These are phyloP conservation scores for Philonicus albiceps DNA, from an alignment of 2,888 invertebrate species.

Conservation along the genomic window DNA sequence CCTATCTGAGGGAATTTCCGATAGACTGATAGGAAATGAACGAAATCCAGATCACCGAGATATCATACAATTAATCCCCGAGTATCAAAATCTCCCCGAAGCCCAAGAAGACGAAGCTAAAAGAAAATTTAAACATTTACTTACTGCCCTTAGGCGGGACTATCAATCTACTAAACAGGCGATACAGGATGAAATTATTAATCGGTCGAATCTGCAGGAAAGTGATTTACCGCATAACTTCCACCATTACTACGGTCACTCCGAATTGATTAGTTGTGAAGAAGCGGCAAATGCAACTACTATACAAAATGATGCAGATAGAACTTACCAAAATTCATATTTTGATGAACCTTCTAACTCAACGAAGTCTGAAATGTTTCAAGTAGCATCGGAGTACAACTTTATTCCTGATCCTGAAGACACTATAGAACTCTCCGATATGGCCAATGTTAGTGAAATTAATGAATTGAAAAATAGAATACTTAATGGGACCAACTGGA, in stretches of 20 bases:
- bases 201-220: slow-evolving; percentile 48
- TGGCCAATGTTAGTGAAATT: slow-evolving; percentile 50
- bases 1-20: background rate
- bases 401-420: slow-evolving; percentile 44
- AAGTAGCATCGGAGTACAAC: slow-evolving; percentile 37
- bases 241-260: background rate
- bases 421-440: slow-evolving; percentile 50
- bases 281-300: background rate
- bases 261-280: background rate
- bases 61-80: background rate
- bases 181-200: background rate
- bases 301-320: slow-evolving; percentile 30
- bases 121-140: slow-evolving; percentile 52
- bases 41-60: background rate
- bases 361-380: slow-evolving; percentile 48
- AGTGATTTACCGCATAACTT: slow-evolving; percentile 43
- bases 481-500: slow-evolving; percentile 50
- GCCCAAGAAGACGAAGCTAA: slow-evolving; percentile 36
- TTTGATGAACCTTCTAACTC: slow-evolving; percentile 50
- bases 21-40: background rate
- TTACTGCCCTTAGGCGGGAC: slow-evolving; percentile 56
- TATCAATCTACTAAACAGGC: slow-evolving; percentile 45
- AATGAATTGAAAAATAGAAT: slow-evolving; percentile 50
- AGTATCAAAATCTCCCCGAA: slow-evolving; percentile 37
- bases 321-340: slow-evolving; percentile 52